Base-by-base conservation (phyloP, 2,113 vertebrate genomes). In the Halichoerus grypus region DNA sequence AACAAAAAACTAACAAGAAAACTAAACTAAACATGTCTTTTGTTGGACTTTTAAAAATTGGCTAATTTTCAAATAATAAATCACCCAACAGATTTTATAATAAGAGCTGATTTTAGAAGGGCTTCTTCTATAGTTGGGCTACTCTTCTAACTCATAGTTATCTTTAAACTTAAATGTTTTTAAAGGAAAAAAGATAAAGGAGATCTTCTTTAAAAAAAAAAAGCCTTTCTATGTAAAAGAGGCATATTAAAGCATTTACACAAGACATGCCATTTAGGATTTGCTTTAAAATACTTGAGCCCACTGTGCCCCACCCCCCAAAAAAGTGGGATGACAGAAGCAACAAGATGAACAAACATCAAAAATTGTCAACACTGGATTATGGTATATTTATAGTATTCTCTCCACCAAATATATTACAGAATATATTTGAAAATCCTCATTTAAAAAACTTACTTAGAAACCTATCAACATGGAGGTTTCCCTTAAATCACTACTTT, bases 121-220 rank as follows among this genome's bases (percentile, higher is more conserved):
- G 33, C 1, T 71, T 8, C 80, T 95, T 36, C 18, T 63, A 31
- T 61, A 71, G 33, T 5, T 77, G 86, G 5, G 18, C 11, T 63
- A 36, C 24, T 74, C 59, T 28, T 76, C 7, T 59, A 69, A 79
- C 24, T 74, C 67, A 72, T 14, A 80, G 51, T 42, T 72, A 11
- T n/a, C 46, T 93, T 59, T 71, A 53, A 87, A 22, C 9, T 53
- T 59, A 55, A 72, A 79, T 83, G 59, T 84, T 87, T 91, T 39
- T 89, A 84, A 57, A 53, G 12, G 69, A 88, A 39, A 89, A 80
- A 77, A 81, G n/a, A 82, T 67, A 88, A 94, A 94, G 8, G 14
- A 74, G 19, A 55, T 24, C 1, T 55, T 74, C 92, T 71, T 24
- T 59, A 22, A 0, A 39, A 36, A 59, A 80, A 61, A 91, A 57